A percentile compares a stretch with the other conserved stretches of the same genome.
Conservation (phyloP, 2,113 vertebrate species). For the Axis porcinus region DNA sequence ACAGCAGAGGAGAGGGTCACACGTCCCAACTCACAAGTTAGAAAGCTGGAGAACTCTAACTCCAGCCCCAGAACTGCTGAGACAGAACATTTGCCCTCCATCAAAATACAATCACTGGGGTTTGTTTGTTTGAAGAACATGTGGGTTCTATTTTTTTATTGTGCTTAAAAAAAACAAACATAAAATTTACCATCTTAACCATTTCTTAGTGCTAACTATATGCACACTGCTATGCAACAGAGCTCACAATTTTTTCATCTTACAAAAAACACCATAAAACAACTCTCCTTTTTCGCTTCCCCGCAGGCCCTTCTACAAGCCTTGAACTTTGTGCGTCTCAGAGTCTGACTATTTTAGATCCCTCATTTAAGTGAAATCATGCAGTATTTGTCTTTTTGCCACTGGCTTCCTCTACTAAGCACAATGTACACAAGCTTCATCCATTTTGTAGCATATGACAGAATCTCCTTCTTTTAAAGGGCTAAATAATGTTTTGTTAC, state of each 20-base stretch:
- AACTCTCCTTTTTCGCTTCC: no score
- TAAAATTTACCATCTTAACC: background rate
- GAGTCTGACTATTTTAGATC: background rate
- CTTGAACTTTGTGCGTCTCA: background rate
- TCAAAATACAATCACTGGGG: background rate
- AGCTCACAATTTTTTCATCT: background rate
- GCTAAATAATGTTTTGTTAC: background rate
- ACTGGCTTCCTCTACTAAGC: background rate
- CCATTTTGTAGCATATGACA: background rate
- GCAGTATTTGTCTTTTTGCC: background rate
- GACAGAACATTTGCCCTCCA: background rate
- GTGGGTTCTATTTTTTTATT: background rate
- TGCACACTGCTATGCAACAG: background rate
- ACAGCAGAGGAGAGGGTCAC: background rate
- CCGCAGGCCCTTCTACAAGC: background rate
- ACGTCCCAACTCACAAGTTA: background rate
- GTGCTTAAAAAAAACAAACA: background rate
- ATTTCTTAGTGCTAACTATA: background rate
- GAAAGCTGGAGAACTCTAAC: background rate
- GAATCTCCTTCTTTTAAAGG: background rate
- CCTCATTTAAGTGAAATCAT: background rate
- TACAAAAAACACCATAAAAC: background rate
- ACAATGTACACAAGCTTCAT: background rate
- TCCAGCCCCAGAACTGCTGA: background rate
- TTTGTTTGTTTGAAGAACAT: background rate